Evolutionary conservation across 2,113 vertebrate genomes (phyloP), one percentile per base, ranked within the genome.

Genomic region (Odobenus rosmarus): DNA sequence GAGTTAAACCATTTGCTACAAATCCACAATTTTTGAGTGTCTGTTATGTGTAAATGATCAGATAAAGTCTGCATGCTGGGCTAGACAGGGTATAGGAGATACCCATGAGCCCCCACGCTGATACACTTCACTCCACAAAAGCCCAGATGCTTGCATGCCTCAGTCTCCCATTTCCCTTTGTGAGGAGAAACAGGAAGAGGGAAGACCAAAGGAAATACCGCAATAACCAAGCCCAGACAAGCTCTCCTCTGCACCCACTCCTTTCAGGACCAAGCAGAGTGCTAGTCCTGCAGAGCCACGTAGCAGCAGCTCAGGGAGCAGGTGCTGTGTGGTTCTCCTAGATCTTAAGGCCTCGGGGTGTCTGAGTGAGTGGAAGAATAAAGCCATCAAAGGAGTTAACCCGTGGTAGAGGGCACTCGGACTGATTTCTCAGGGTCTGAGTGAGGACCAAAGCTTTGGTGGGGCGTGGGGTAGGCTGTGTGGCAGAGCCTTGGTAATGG

Each of bases 51-150:
- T 51, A 64, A 89, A n/a, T 12, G 21, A 62, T n/a, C 51, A 10
- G 15, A 42, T n/a, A 16, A 81, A 61, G 13, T 46, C 67, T 55
- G 15, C 49, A 2, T 46, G 69, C 57, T 21, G 5, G 19, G 16
- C 12, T n/a, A 57, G 67, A 61, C 6, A 13, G n/a, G 24, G 24
- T 46, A 28, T 5, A 9, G 16, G 55, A 49, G 42, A 80, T 15
- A 71, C 21, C 61, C 16, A 0, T 24, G 55, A 15, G 2, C 15
- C 16, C 42, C 36, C 6, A n/a, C 23, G 1, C 0, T 42, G n/a
- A 77, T 26, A 59, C 21, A 14, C 16, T 23, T 26, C 21, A 69
- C n/a, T 67, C 76, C 21, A 59, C 67, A 14, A 61, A 82, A 71
- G 16, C 84, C 18, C 28, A 69, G 67, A 55, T 14, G 59, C 9